phyloP scores from a whole-genome alignment of 1,140 invertebrate species.

The Monochamus saltuarius region DNA sequence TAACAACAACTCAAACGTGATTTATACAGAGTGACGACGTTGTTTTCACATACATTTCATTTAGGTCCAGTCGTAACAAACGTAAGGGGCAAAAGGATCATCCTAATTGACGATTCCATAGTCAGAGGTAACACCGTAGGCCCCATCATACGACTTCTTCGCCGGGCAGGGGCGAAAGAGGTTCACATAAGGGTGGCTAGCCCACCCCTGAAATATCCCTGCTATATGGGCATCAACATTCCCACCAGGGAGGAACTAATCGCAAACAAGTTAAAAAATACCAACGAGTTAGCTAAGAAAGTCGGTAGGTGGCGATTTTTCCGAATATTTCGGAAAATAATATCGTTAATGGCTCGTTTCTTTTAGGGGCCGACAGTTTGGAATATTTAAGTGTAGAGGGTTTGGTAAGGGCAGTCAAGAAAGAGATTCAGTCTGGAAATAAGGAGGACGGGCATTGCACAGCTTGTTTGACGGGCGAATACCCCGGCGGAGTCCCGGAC shows the following conservation, averaged over 20 bases:
- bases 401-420: conserved; percentile 80
- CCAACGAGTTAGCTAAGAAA: conserved; percentile 74
- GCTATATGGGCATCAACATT: conserved; percentile 99
- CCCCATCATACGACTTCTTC: conserved; percentile 91
- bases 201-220: conserved; percentile 91
- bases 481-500: conserved; percentile 75
- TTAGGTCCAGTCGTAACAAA: conserved; percentile 85
- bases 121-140: conserved; percentile 96
- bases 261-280: conserved; percentile 79
- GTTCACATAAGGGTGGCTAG: conserved; percentile 96
- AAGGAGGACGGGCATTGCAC: conserved; percentile 73
- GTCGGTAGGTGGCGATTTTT: conserved; percentile 64
- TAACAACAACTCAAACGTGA: too few species aligned
- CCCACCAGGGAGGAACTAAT: conserved; percentile 94
- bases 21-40: too few species aligned
- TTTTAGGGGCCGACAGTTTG: conserved; percentile 83
- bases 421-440: conserved; percentile 67
- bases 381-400: conserved; percentile 92
- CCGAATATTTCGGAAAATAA: too few species aligned
- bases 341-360: background rate
- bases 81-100: conserved; percentile 80
- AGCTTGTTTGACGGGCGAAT: conserved; percentile 80
- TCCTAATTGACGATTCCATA: conserved; percentile 96
- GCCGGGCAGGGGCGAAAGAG: conserved; percentile 90
- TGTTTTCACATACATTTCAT: conserved; percentile 24